Evolutionary conservation across 1,140 invertebrate genomes (phyloP).

Genomic region (Drosophila punjabiensis): DNA sequence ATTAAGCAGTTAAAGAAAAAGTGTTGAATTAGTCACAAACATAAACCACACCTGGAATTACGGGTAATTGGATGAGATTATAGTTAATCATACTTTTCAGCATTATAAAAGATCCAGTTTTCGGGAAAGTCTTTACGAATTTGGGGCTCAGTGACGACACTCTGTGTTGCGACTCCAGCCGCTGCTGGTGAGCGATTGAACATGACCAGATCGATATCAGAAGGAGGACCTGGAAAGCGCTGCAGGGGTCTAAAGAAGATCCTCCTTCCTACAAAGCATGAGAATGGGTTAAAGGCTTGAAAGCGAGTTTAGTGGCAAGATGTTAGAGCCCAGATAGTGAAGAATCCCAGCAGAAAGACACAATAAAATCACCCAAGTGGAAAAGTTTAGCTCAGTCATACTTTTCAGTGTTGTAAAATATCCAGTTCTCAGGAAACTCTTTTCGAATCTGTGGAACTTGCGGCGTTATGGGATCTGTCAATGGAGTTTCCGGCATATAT

Average conservation of each 20-base stretch:
- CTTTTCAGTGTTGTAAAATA: conserved; percentile 46
- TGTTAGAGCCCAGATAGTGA: conserved; percentile 1
- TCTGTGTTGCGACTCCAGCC: neutral
- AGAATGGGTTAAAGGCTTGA: neutral
- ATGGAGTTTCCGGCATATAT: too few relatives aligned
- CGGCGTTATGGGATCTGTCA: neutral
- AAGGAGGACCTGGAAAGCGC: neutral
- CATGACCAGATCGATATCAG: neutral
- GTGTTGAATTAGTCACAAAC: conserved; percentile 32
- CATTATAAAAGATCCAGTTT: conserved; percentile 61
- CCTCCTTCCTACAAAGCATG: conserved; percentile 14
- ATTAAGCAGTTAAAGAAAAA: neutral
- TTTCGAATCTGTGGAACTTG: conserved; percentile 21
- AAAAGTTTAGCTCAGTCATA: conserved; percentile 12
- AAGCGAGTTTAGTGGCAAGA: neutral
- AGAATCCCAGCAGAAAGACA: neutral
- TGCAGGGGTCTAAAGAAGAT: conserved; percentile 21
- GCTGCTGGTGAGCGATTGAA: neutral
- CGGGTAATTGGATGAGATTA: neutral
- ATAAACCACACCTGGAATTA: neutral
- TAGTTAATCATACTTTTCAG: conserved; percentile 46
- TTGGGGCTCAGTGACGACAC: neutral
- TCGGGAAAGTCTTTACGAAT: conserved; percentile 68
- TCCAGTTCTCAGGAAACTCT: conserved; percentile 58
- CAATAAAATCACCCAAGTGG: neutral